Conservation (phyloP, 2,113 vertebrate species). For the Rhinoderma darwinii region DNA sequence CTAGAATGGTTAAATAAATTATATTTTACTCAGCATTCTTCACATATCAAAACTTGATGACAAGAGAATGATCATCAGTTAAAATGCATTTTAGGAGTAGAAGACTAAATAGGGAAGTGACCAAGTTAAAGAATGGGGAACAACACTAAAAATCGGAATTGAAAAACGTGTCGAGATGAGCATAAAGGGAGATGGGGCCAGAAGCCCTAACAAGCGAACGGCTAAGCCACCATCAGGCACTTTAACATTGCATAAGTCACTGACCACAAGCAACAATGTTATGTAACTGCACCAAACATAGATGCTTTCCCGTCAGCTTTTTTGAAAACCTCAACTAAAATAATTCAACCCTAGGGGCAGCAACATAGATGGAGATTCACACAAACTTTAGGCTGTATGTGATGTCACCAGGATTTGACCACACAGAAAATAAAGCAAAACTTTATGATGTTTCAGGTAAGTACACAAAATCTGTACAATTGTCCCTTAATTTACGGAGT, state of each 20-base stretch:
- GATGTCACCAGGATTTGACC: no score
- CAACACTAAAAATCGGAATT: slow-evolving; percentile 7
- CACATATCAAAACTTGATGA: neutral
- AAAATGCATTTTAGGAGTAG: neutral
- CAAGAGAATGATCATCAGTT: neutral
- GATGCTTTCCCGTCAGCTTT: slow-evolving; percentile 26
- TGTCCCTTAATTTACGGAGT: no score
- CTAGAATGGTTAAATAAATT: neutral
- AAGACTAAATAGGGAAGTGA: slow-evolving; percentile 3
- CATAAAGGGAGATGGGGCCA: neutral
- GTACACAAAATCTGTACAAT: no score
- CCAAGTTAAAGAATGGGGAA: slow-evolving; percentile 31
- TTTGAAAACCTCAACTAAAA: neutral
- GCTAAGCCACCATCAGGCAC: neutral
- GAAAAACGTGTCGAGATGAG: slow-evolving; percentile 1
- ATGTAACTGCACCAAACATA: slow-evolving; percentile 31
- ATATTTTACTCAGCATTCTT: neutral
- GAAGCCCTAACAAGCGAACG: neutral
- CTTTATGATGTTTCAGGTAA: no score
- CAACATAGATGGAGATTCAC: no score
- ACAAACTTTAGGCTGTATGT: no score
- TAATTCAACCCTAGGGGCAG: no score
- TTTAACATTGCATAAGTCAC: neutral
- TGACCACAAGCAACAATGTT: slow-evolving; percentile 9
- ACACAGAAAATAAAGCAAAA: no score